Evolutionary conservation across 2,888 invertebrate species (phyloP).

Genomic region (Dicyrtoma fusca): DNA sequence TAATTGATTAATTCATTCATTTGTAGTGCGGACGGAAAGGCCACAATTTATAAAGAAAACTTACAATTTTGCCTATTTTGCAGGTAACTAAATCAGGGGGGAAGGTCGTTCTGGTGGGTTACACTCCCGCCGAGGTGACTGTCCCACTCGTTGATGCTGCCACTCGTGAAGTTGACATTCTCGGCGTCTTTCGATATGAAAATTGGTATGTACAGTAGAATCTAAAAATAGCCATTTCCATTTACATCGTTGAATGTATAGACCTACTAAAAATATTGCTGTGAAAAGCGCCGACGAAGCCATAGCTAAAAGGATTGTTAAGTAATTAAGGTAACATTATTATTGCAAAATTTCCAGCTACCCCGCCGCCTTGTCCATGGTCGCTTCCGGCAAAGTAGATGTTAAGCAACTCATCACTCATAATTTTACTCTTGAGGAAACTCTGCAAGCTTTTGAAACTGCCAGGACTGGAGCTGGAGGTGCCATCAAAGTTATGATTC

Average conservation of each 20-base stretch:
- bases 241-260: neutral
- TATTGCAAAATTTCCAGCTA: conserved; percentile 65
- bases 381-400: conserved; percentile 75
- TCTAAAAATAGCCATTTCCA: neutral
- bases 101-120: conserved; percentile 81
- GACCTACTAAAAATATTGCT: neutral
- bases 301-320: neutral
- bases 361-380: conserved; percentile 74
- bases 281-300: neutral
- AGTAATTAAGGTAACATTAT: neutral
- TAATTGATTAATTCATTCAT: too few relatives aligned
- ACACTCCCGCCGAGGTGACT: conserved; percentile 77
- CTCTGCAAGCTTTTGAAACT: conserved; percentile 80
- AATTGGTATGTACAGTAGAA: conserved; percentile 70
- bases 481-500: conserved; percentile 87
- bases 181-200: conserved; percentile 85
- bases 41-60: too few relatives aligned
- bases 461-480: conserved; percentile 72
- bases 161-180: conserved; percentile 84
- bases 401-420: conserved; percentile 83
- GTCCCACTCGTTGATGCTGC: conserved; percentile 82
- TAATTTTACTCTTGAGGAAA: conserved; percentile 76
- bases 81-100: conserved; percentile 89
- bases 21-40: too few relatives aligned
- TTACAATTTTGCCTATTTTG: too few relatives aligned